Evolutionary conservation across 2,888 invertebrate species (phyloP).

Genomic region (Campaea margaritaria): DNA sequence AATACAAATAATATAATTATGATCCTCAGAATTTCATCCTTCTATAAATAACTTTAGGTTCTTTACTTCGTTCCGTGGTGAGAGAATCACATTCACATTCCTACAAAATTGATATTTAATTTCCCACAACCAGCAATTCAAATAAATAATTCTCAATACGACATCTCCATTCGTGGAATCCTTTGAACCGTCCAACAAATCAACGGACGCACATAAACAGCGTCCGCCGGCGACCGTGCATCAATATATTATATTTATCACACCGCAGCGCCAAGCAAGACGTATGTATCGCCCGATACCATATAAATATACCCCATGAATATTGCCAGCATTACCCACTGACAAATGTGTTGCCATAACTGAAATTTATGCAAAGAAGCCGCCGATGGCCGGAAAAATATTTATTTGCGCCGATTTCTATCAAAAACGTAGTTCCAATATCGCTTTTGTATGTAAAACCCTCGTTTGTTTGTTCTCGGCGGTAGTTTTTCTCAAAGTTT

Average conservation of each 20-base stretch:
- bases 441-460: constrained; percentile 33
- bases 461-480: constrained; percentile 34
- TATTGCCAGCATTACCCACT: constrained; percentile 55
- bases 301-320: constrained; percentile 43
- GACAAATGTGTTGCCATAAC: constrained; percentile 63
- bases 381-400: constrained; percentile 48
- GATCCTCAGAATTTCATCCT: too few species aligned
- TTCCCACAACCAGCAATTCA: background rate
- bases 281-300: constrained; percentile 46
- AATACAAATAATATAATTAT: too few species aligned
- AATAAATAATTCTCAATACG: background rate
- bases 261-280: constrained; percentile 32
- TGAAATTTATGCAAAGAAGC: constrained; percentile 55
- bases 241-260: constrained; percentile 27
- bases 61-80: too few species aligned
- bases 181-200: constrained; percentile 16
- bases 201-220: background rate
- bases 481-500: constrained; percentile 27
- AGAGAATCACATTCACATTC: too few species aligned
- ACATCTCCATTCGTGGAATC: constrained; percentile 2
- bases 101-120: too few species aligned
- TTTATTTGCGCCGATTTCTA: constrained; percentile 50
- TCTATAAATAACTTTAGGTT: too few species aligned
- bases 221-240: constrained; percentile 14
- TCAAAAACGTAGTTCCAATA: constrained; percentile 30